Evolutionary conservation across 2,797 vertebrate species (phyloP), one percentile per base, ranked within the genome.

Genomic region (Lates japonicus): DNA sequence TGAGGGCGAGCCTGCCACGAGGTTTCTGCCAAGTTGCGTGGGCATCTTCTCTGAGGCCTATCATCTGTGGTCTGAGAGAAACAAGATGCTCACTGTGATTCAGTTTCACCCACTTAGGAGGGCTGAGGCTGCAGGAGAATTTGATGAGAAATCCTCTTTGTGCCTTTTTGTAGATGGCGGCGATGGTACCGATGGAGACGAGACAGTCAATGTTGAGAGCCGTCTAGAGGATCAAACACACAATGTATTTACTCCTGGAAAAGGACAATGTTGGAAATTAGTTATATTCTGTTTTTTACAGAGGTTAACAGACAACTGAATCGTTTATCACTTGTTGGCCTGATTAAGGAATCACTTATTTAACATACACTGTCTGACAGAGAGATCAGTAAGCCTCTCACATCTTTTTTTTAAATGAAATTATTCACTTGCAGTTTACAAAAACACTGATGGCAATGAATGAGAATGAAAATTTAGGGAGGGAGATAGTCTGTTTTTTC

Each of bases 201-300:
- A 99, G 97, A 73, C 98, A 99, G 89, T 99, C 98, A 2, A 99
- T 99, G 91, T 99, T 99, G 0, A 9, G 98, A 99, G n/a, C 98
- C 98, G 82, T 99, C 98, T 60, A 99, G 93, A 13, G 98, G 98
- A 81, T 99, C 98, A 74, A 99, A 88, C 98, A 99, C 88, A 99
- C 97, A 41, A 99, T 90, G 68, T 99, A 99, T 96, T 99, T 99
- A n/a, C 98, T 98, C 98, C 99, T 86, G 7, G 25, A 39, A 29
- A 9, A 37, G 39, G 3, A 73, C 0, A 35, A n/a, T 8, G 14
- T 2, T 3, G 13, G 52, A 20, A 37, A 58, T 8, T 7, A 58
- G 3, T 7, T 5, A 20, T 20, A 20, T 48, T 48, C 2, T 7
- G 46, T 5, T 48, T 20, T 20, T 48, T 5, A 46, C 44, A 48